Percentiles rank a stretch among this genome's conserved stretches.
Evolutionary conservation across 2,888 invertebrate species (phyloP).

Genomic region (Drosophila multiciliata): DNA sequence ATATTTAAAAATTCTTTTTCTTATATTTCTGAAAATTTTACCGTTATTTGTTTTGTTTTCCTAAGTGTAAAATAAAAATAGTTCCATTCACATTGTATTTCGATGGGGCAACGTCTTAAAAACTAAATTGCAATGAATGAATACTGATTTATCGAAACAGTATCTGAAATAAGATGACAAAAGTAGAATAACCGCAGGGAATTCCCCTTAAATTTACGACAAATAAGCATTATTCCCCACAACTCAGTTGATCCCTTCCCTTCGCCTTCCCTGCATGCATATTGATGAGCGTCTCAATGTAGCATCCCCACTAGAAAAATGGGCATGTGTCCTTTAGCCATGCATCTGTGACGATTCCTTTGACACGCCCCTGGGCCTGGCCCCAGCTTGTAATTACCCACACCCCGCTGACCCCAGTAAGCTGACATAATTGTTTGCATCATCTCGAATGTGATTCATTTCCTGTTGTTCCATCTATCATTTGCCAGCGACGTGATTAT

Average conservation of each 20-base stretch:
- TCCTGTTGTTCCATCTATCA: not conserved
- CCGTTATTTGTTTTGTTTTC: not conserved
- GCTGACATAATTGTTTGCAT: slow-evolving; percentile 5
- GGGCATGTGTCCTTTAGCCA: not conserved
- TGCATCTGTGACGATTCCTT: slow-evolving; percentile 11
- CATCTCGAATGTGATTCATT: not conserved
- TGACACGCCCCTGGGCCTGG: not conserved
- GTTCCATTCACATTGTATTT: not conserved
- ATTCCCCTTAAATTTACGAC: not conserved
- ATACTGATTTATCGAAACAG: not conserved
- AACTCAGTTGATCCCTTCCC: not conserved
- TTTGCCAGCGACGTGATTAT: not conserved
- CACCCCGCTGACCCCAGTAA: not conserved
- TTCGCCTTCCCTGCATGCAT: not conserved
- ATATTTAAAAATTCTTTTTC: not conserved
- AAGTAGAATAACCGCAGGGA: not conserved
- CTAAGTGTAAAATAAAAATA: not conserved
- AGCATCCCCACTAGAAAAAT: not conserved
- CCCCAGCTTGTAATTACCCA: not conserved
- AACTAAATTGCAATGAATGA: not conserved
- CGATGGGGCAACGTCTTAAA: not conserved
- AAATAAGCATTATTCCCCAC: not conserved
- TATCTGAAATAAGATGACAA: not conserved
- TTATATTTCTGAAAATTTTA: not conserved
- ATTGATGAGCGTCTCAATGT: slow-evolving; percentile 1